These are phyloP conservation scores for Dyspetes luteomarginatus DNA, from an alignment of 2,888 invertebrate species.

Conservation along the genomic window DNA sequence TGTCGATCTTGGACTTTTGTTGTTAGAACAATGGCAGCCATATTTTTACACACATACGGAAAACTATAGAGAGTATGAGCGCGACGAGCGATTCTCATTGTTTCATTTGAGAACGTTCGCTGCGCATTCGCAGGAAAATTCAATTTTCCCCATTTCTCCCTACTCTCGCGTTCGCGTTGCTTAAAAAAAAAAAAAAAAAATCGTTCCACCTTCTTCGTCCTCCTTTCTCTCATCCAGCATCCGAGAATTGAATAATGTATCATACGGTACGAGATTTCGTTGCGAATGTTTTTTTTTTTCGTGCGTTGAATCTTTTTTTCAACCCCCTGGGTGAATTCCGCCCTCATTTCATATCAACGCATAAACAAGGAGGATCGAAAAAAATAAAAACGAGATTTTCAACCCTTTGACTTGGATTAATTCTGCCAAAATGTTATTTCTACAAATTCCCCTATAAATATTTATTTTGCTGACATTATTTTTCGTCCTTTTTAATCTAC, in stretches of 20 bases:
- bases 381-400: not conserved
- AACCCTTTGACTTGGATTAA: not conserved
- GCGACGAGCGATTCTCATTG: constrained; percentile 35
- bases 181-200: constrained; percentile 18
- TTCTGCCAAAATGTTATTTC: no score
- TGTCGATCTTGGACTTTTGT: not conserved
- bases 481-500: no score
- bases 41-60: constrained; percentile 22
- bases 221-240: no score
- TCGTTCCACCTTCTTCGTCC: constrained; percentile 30
- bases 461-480: no score
- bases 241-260: constrained; percentile 43
- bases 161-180: not conserved
- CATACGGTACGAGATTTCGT: constrained; percentile 23
- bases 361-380: not conserved
- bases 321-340: not conserved
- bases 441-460: no score
- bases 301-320: not conserved
- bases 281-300: not conserved
- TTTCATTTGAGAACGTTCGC: constrained; percentile 48
- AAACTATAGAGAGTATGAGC: constrained; percentile 7
- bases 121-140: constrained; percentile 50
- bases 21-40: constrained; percentile 23
- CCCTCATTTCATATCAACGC: not conserved
- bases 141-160: constrained; percentile 50